Percentiles rank a stretch among this genome's conserved stretches.
Evolutionary conservation across 2,888 invertebrate species (phyloP).

Genomic region (Euclidia mi): DNA sequence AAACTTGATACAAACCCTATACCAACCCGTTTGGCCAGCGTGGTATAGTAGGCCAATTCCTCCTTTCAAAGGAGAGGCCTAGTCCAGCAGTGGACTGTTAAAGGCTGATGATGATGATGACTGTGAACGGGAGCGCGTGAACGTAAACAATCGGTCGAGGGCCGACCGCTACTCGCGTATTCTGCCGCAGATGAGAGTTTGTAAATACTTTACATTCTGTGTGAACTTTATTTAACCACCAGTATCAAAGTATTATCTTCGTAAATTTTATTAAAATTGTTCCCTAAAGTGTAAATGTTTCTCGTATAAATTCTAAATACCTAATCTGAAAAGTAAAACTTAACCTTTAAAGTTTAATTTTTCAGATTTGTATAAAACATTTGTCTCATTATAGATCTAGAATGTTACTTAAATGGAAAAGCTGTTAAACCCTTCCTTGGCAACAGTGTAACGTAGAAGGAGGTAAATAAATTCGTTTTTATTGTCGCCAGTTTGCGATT

Average conservation of each 20-base stretch:
- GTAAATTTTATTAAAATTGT: slow-evolving; percentile 17
- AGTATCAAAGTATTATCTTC: slow-evolving; percentile 2
- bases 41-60: no score
- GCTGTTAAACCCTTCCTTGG: not conserved
- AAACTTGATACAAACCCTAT: no score
- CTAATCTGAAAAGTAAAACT: not conserved
- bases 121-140: no score
- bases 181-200: not conserved
- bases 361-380: not conserved
- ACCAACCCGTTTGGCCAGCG: no score
- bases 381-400: no score
- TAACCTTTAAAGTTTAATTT: not conserved
- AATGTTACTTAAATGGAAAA: not conserved
- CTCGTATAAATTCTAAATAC: not conserved
- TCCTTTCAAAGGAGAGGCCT: no score
- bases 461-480: slow-evolving; percentile 16
- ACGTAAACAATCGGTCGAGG: no score
- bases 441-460: not conserved
- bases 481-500: slow-evolving; percentile 10
- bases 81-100: no score
- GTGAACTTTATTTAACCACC: slow-evolving; percentile 49
- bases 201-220: slow-evolving; percentile 32
- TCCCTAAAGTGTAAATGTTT: slow-evolving; percentile 3
- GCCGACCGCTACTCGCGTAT: no score
- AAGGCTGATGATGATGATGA: no score